Evolutionary conservation across 2,113 vertebrate genomes (phyloP).

Genomic region (Tor tambroides): DNA sequence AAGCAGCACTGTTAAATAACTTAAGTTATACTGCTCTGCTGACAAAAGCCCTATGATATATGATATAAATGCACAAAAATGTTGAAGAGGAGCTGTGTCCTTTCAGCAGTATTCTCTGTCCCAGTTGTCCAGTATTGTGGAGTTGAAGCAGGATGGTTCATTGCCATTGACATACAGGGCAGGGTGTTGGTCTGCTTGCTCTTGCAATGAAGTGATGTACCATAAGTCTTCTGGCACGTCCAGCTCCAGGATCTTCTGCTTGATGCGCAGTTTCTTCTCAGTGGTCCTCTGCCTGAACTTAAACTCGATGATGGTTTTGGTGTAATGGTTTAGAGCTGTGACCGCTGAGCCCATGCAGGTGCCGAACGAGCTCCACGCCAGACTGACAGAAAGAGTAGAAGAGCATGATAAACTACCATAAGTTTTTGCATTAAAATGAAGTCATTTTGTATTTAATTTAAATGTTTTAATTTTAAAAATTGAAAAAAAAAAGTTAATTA

Average conservation of each 20-base stretch:
- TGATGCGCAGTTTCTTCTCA: constrained; percentile 80
- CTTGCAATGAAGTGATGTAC: constrained; percentile 75
- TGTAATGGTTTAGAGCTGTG: constrained; percentile 83
- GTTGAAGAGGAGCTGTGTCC: background rate
- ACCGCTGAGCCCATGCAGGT: constrained; percentile 89
- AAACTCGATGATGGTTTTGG: constrained; percentile 84
- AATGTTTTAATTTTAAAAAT: no score
- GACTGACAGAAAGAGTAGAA: constrained; percentile 66
- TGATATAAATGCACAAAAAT: background rate
- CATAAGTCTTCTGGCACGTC: constrained; percentile 77
- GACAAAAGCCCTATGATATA: background rate
- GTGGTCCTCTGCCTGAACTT: constrained; percentile 83
- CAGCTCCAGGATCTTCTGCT: constrained; percentile 75
- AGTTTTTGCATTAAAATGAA: no score
- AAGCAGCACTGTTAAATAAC: background rate
- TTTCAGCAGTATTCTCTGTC: constrained; percentile 70
- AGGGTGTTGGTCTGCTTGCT: constrained; percentile 61
- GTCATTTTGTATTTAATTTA: no score
- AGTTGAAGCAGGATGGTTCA: constrained; percentile 60
- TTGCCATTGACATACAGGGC: constrained; percentile 69
- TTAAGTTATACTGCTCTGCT: background rate
- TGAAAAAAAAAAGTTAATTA: no score
- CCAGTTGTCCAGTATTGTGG: constrained; percentile 55
- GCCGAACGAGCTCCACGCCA: constrained; percentile 88
- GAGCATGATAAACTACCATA: no score